Base-by-base conservation (phyloP, 2,888 invertebrate species). In the Noctua janthe region DNA sequence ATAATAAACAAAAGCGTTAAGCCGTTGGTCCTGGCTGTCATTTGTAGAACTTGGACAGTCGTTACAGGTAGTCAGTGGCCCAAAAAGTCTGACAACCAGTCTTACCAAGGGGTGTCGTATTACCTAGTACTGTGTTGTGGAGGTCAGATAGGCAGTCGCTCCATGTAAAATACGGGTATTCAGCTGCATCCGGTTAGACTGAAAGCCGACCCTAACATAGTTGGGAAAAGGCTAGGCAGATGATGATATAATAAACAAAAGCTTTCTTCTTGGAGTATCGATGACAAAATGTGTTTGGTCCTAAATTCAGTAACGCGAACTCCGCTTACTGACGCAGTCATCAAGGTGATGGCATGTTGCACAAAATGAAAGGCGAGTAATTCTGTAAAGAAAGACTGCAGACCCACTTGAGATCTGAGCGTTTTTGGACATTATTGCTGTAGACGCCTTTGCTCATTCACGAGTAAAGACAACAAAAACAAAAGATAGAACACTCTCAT, bases 401-500 rank as follows among this genome's bases (percentile, higher is more conserved):
- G 43, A 43, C 2, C 2, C n/a, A 43, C 67, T 69, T 69, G 43
- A 67, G 1, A 20, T 35, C 17, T 49, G 11, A 64, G 3, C 43
- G 8, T 11, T 56, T 17, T 17, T 17, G 17, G 3, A 35, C 43
- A 66, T 6, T 56, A 23, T 29, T 43, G 23, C 39, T 62, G 56
- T 47, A 17, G 2, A 56, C 17, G 67, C 15, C 15, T 69, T 43
- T 69, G n/a, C n/a, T 47, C 20, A 17, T n/a, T 17, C 0, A 15
- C 20, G 1, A 17, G 29, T 13, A 43, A 54, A 54, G 29, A 74
- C 51, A 59, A 54, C 43, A 71, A 29, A 82, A 81, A 39, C 49
- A 56, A 47, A 43, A 67, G 54, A 75, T 51, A 59, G 59, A 62
- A 62, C 49, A 72, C 54, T 29, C 20, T 62, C 6, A 54, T 82